A percentile compares a stretch with the other conserved stretches of the same genome.
These are phyloP conservation scores for Gymnosoma rotundatum DNA, from an alignment of 2,888 invertebrate species.

Conservation along the genomic window DNA sequence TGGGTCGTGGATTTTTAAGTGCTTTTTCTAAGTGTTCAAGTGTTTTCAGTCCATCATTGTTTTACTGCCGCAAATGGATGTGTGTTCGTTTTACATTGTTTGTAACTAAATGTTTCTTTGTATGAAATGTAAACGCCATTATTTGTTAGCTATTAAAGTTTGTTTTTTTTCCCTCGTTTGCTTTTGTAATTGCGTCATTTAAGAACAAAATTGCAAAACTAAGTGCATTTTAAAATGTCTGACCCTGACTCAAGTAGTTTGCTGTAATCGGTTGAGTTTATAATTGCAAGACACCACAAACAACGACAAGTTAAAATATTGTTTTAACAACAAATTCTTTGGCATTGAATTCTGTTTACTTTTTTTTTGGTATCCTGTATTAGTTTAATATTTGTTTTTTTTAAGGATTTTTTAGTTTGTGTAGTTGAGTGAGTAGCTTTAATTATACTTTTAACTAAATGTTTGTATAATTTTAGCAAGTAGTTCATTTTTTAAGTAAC, in stretches of 20 bases:
- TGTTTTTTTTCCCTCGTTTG: neutral
- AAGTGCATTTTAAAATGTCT: conserved; percentile 51
- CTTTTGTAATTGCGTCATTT: conserved; percentile 9
- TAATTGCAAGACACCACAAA: conserved; percentile 19
- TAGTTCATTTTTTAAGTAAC: too few relatives aligned
- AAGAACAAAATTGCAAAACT: conserved; percentile 20
- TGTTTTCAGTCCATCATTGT: conserved; percentile 33
- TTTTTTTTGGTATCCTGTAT: neutral
- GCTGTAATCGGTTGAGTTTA: neutral
- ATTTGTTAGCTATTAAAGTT: conserved; percentile 6
- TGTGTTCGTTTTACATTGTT: neutral
- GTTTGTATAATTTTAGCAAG: too few relatives aligned
- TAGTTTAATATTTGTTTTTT: too few relatives aligned
- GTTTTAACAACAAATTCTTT: conserved; percentile 9
- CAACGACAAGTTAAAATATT: conserved; percentile 6
- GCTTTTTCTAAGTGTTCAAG: conserved; percentile 51
- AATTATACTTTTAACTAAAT: too few relatives aligned
- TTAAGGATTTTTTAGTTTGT: too few relatives aligned
- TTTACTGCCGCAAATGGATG: conserved; percentile 16
- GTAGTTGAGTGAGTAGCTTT: too few relatives aligned
- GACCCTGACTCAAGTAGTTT: conserved; percentile 16
- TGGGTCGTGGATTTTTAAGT: conserved; percentile 56
- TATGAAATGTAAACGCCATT: conserved; percentile 40
- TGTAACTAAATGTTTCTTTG: conserved; percentile 7
- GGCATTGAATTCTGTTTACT: conserved; percentile 18